phyloP scores from a whole-genome alignment of 2,797 vertebrate species.

The Rhinoraja longicauda region DNA sequence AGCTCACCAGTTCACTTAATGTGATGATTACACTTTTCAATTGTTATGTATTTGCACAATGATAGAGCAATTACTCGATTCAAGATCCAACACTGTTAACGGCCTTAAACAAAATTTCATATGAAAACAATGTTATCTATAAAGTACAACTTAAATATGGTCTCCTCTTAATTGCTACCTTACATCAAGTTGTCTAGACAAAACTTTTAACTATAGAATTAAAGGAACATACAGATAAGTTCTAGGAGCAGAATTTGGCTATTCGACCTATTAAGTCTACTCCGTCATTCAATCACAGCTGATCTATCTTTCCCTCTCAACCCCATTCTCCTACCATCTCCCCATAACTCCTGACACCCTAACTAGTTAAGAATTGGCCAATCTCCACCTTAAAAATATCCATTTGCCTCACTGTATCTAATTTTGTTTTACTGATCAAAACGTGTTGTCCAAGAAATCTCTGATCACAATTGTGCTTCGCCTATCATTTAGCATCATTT shows the following conservation, averaged over 20 bases:
- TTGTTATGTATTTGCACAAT: background rate
- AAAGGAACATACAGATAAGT: too few relatives aligned
- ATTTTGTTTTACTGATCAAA: background rate
- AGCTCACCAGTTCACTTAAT: background rate
- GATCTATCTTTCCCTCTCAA: too few relatives aligned
- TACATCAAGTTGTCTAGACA: too few relatives aligned
- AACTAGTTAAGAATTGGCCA: too few relatives aligned
- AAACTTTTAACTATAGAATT: too few relatives aligned
- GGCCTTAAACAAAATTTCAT: background rate
- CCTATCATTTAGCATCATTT: background rate
- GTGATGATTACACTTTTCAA: background rate
- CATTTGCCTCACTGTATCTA: too few relatives aligned
- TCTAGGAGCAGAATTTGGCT: too few relatives aligned
- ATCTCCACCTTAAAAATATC: too few relatives aligned
- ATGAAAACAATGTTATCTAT: background rate
- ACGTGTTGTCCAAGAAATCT: background rate
- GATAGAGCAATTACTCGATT: background rate
- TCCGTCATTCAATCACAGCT: too few relatives aligned
- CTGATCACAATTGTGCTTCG: background rate
- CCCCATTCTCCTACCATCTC: too few relatives aligned
- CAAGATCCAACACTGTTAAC: background rate
- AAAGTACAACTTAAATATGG: background rate
- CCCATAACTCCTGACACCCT: too few relatives aligned
- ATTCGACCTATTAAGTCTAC: too few relatives aligned
- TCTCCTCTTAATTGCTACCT: background rate